Evolutionary conservation across 1,140 invertebrate genomes (phyloP).

Genomic region (Drosophila insularis): DNA sequence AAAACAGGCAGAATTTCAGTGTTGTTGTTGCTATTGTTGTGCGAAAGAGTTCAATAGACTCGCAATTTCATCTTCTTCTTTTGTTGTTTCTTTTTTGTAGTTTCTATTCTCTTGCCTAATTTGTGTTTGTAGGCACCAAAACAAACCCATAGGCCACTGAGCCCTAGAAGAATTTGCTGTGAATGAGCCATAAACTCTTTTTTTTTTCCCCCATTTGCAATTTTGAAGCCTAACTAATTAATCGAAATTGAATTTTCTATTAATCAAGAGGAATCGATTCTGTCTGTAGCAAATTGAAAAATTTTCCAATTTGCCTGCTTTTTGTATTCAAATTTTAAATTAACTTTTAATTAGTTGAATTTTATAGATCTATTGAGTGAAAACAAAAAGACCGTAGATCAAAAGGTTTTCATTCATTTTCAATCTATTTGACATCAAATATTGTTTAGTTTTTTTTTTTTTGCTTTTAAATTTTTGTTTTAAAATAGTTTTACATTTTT

Average conservation of each 20-base stretch:
- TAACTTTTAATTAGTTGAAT: too few species aligned
- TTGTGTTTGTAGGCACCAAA: slow-evolving; percentile 10
- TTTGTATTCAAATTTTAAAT: too few species aligned
- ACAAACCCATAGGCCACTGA: not conserved
- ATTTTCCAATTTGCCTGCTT: too few species aligned
- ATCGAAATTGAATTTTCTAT: not conserved
- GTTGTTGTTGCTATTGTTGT: slow-evolving; percentile 25
- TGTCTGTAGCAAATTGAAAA: too few species aligned
- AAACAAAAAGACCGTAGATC: too few species aligned
- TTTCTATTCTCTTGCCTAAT: slow-evolving; percentile 4
- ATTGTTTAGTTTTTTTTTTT: too few species aligned
- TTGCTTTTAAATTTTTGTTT: too few species aligned
- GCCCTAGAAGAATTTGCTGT: not conserved
- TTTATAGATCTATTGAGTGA: too few species aligned
- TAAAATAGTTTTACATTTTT: too few species aligned
- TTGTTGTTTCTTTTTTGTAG: slow-evolving; percentile 1
- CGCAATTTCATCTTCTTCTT: slow-evolving; percentile 46
- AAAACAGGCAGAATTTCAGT: slow-evolving; percentile 3
- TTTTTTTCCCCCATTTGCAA: not conserved
- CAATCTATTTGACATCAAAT: too few species aligned
- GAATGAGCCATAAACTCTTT: not conserved
- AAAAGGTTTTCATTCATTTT: too few species aligned
- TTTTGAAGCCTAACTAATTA: not conserved
- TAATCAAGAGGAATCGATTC: not conserved
- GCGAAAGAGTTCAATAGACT: slow-evolving; percentile 75